Conservation (phyloP, 2,888 invertebrate genomes). For the Lepidocyrtinus sp. region DNA sequence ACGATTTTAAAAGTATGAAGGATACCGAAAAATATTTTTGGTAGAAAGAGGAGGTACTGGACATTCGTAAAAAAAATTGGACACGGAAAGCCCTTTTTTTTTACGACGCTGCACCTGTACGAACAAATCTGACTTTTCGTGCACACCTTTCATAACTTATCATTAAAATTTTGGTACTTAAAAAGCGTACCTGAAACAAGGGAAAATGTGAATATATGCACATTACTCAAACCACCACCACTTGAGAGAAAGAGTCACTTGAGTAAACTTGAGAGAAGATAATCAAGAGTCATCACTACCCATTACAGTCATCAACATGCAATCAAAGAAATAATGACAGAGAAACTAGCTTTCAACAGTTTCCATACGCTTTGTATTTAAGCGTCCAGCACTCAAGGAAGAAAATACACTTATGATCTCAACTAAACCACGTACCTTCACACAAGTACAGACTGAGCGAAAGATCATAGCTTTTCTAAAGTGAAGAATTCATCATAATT, state of each 20-base stretch:
- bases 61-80: constrained; percentile 56
- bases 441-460: too few species aligned
- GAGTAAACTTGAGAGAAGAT: constrained; percentile 34
- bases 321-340: constrained; percentile 68
- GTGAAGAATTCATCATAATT: background rate
- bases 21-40: background rate
- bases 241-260: constrained; percentile 6
- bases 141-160: background rate
- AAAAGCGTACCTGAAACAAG: too few species aligned
- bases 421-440: too few species aligned
- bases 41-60: constrained; percentile 44
- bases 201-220: background rate
- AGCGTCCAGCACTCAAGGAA: too few species aligned
- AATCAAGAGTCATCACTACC: constrained; percentile 50
- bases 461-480: too few species aligned
- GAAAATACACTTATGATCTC: too few species aligned
- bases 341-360: constrained; percentile 23
- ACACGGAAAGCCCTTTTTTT: constrained; percentile 54
- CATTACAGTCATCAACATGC: constrained; percentile 63
- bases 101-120: background rate
- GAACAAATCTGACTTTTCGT: background rate
- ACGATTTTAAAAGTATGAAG: background rate
- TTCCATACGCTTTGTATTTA: background rate
- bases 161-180: constrained; percentile 2
- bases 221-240: background rate